Percentiles rank a stretch among this genome's conserved stretches.
These are phyloP conservation scores for Parnassius orleans DNA, from an alignment of 2,888 invertebrate species.

Conservation along the genomic window DNA sequence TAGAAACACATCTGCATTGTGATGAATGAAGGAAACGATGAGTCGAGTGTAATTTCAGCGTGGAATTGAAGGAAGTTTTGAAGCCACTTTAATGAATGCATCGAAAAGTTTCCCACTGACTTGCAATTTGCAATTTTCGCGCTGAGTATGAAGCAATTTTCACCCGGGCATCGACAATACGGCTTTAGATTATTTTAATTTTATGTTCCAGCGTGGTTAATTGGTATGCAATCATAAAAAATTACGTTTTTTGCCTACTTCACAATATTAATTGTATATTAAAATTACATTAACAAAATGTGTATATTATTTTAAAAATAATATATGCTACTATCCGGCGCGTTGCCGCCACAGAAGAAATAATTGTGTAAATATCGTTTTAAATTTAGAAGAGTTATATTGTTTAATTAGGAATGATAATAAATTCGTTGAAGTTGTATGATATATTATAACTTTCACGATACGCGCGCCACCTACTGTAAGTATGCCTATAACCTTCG, in stretches of 20 bases:
- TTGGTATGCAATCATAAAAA: slow-evolving; percentile 22
- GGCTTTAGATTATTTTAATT: slow-evolving; percentile 28
- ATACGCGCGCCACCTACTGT: too few species aligned
- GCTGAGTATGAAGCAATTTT: slow-evolving; percentile 38
- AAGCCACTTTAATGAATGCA: slow-evolving; percentile 64
- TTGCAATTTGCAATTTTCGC: slow-evolving; percentile 56
- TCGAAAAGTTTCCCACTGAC: slow-evolving; percentile 60
- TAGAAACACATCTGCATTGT: slow-evolving; percentile 33
- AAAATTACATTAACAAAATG: too few species aligned
- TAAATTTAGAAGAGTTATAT: too few species aligned
- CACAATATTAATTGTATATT: too few species aligned
- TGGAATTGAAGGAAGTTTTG: slow-evolving; percentile 59
- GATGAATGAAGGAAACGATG: slow-evolving; percentile 40
- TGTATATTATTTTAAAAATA: too few species aligned
- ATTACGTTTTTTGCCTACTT: slow-evolving; percentile 12
- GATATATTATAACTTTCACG: too few species aligned
- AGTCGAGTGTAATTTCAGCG: slow-evolving; percentile 51
- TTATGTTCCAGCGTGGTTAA: slow-evolving; percentile 24
- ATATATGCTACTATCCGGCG: too few species aligned
- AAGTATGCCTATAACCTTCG: too few species aligned
- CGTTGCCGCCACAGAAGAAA: too few species aligned
- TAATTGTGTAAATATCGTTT: too few species aligned
- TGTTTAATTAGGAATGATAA: too few species aligned
- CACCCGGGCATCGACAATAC: slow-evolving; percentile 33
- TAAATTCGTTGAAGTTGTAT: too few species aligned